Conservation (phyloP, 2,797 vertebrate genomes). For the Sebastes glaucus region DNA sequence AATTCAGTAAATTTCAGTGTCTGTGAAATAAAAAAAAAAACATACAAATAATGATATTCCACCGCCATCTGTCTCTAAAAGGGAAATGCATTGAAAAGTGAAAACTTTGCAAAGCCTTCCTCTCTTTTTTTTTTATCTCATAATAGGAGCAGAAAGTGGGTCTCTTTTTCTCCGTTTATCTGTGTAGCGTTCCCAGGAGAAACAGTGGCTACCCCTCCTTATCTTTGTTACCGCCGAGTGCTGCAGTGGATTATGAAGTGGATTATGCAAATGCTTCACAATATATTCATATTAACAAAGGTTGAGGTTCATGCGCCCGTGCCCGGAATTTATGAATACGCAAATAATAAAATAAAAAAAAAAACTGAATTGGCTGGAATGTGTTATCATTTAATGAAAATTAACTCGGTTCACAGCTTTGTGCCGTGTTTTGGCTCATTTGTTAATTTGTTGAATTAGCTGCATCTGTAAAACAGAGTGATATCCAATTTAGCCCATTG, state of each 20-base stretch:
- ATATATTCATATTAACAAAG: conserved; percentile 82
- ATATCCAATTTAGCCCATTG: conserved; percentile 55
- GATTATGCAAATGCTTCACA: conserved; percentile 81
- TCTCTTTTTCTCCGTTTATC: conserved; percentile 77
- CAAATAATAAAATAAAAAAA: conserved; percentile 25
- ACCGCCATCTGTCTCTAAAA: conserved; percentile 60
- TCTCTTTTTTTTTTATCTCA: conserved; percentile 78
- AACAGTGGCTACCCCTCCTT: conserved; percentile 80
- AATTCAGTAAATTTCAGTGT: conserved; percentile 59
- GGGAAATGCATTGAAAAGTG: conserved; percentile 58
- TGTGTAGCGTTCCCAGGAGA: conserved; percentile 81
- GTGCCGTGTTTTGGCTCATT: conserved; percentile 37
- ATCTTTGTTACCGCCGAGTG: conserved; percentile 77
- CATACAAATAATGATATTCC: conserved; percentile 73
- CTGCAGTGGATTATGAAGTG: conserved; percentile 78
- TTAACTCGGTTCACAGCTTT: conserved; percentile 26
- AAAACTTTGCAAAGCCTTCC: conserved; percentile 70
- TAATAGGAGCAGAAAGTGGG: conserved; percentile 79
- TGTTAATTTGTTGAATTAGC: conserved; percentile 64
- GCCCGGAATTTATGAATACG: conserved; percentile 76
- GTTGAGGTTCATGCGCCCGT: conserved; percentile 70
- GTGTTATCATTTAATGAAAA: conserved; percentile 75
- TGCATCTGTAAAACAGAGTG: conserved; percentile 37
- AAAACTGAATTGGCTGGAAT: conserved; percentile 36
- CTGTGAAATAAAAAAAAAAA: conserved; percentile 32